phyloP scores from a whole-genome alignment of 2,888 invertebrate species.

The Strigamia transsilvanica region DNA sequence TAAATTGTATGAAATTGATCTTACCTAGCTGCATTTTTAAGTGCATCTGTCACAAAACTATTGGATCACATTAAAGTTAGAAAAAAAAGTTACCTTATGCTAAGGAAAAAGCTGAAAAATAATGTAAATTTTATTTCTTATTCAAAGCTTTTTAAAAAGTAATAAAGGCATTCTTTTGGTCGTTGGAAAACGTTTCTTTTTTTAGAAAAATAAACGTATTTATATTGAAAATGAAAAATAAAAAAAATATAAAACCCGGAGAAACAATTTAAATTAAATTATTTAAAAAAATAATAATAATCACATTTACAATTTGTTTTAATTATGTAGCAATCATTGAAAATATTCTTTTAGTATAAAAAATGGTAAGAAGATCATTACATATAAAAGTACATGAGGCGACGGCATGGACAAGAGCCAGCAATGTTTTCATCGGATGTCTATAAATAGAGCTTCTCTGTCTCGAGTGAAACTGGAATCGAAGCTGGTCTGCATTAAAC shows the following conservation, averaged over 20 bases:
- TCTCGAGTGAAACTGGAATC: constrained; percentile 38
- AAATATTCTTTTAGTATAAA: background rate
- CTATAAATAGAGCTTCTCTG: constrained; percentile 39
- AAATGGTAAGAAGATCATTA: background rate
- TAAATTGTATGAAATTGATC: too few species aligned
- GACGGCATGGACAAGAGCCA: constrained; percentile 2
- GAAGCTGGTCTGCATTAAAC: constrained; percentile 42
- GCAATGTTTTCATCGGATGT: constrained; percentile 6
- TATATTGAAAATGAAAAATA: background rate
- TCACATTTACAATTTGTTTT: background rate
- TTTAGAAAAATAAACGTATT: background rate
- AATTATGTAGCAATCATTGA: background rate
- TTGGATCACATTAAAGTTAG: background rate
- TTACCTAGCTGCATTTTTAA: background rate
- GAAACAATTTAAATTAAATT: background rate
- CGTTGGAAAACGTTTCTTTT: background rate
- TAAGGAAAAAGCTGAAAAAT: background rate
- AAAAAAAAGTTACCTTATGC: background rate
- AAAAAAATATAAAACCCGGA: background rate
- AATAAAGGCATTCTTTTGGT: background rate
- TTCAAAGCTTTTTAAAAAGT: background rate
- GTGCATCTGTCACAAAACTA: background rate
- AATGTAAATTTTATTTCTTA: background rate
- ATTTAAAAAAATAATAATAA: background rate
- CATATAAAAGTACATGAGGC: background rate